Evolutionary conservation across 2,113 vertebrate genomes (phyloP), one percentile per base, ranked within the genome.

Genomic region (Ivindomyrus marchei): DNA sequence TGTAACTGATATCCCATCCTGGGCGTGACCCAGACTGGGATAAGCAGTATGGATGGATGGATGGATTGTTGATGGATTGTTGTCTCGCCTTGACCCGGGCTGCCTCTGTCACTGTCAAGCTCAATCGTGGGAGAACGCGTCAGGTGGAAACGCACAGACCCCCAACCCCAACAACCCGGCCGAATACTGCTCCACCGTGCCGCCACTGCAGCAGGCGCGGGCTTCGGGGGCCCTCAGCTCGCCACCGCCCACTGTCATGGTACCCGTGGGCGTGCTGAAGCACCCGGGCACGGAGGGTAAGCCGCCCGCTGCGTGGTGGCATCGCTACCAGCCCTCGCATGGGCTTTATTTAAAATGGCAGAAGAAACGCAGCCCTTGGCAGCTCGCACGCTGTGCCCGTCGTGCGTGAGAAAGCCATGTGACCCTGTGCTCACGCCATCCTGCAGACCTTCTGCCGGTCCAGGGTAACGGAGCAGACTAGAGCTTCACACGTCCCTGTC

Each of bases 141-240:
- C 96, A 91, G 93, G 96, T 95, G 94, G 96, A 92, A 97, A 96
- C 93, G 97, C 96, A 95, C 98, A 97, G 94, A 99, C 97, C 93
- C 98, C 98, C 90, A 99, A 99, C 96, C 98, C 98, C 94, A 99
- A 99, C 96, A 99, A 99, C 95, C 98, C 98, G 0, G 97, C 98
- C 13, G 98, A 99, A 94, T 99, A 99, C 97, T 99, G 98, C 97
- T 99, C 98, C 95, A 99, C 98, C 94, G 97, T 99, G 94, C 98
- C 98, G 92, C 98, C 98, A 74, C 96, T 99, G 94, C 98, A 99
- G 96, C 98, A 99, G 96, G 98, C 98, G 91, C 98, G 98, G 95
- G 98, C 98, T 86, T 99, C 98, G 0, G 98, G 98, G 1, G 97
- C 96, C 31, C 97, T 99, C 94, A 97, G 97, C 95, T 99, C 98